Evolutionary conservation across 2,113 vertebrate species (phyloP), one percentile per base, ranked within the genome.

Genomic region (Sinocyclocheilus anshuiensis): DNA sequence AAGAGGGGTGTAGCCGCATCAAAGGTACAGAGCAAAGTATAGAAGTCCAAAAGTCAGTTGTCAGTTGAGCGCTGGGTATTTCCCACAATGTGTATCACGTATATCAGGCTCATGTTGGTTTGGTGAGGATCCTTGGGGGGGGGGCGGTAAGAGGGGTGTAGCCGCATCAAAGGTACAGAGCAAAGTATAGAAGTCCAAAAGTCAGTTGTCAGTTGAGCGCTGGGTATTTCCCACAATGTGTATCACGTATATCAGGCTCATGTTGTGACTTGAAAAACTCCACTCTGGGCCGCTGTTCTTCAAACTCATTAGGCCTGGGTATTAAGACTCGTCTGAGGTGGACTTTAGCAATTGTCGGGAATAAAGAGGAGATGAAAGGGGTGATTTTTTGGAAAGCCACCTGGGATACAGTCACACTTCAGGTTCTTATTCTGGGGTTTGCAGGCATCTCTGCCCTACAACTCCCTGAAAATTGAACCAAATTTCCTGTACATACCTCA

Each of bases 211-310:
- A 9, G 63, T 83, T 85, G 33, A 81, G 48, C 36, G 4, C 39
- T 24, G 86, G 90, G 90, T 88, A 88, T 88, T 89, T 90, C 89
- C 90, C 86, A 59, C 61, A 42, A 53, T 53, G 74, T n/a, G n/a
- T n/a, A n/a, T n/a, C n/a, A n/a, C n/a, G n/a, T n/a, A n/a, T n/a
- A n/a, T 69, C 74, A 72, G 12, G 48, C 45, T 85, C 86, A 12
- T 86, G 89, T 87, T 63, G 61, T 63, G 86, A 88, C 87, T 85
- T 75, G 86, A 77, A 85, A 71, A 53, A 48, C 67, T 55, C 78
- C 9, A 75, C 84, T 83, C 50, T 22, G 7, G 87, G 72, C n/a
- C 16, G 59, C 55, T 75, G 24, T 50, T 75, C 86, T 55, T 45
- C 76, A 13, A 39, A 74, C 89, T 90, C 86, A 87, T 88, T 87